Base-by-base conservation (phyloP, 2,888 invertebrate species). In the Aporophyla nigra region DNA sequence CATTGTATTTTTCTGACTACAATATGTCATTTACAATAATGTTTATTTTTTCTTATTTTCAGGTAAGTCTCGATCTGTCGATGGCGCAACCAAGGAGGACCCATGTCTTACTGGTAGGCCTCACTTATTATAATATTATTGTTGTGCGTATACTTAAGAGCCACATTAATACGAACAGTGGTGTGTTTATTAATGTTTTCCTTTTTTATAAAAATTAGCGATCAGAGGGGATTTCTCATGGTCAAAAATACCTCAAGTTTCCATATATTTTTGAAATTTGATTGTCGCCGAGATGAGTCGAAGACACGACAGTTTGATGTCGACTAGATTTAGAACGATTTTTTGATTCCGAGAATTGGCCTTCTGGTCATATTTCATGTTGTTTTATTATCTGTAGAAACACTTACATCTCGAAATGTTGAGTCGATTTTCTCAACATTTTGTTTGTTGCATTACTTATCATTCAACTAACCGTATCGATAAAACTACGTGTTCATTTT, bases 91-190 rank as follows among this genome's bases (percentile, higher is more conserved):
- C 93, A 95, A 91, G 94, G 95, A 95, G 95, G 94, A 95, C 96
- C 94, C 95, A 96, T 96, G 96, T 95, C 95, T 95, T 95, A 94
- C 95, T 96, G 96, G 96, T 96, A 95, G 91, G 96, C 91, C 79
- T 90, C 77, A 81, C 0, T 46, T 84, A 54, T 79, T 84, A 79
- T 75, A 69, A 67, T 40, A n/a, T 66, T 5, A 40, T 19, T 53
- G 10, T 63, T 76, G 14, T 58, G 24, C 43, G n/a, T 16, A 10
- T 43, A 53, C n/a, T 6, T 61, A 43, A 21, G 21, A 40, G n/a
- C 40, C 68, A 61, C 9, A 46, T 43, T 49, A 1, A 16, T 58
- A 51, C 27, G 1, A 51, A 51, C 0, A 40, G 14, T 63, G 9
- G 40, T 27, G 43, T 61, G 2, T 7, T 9, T 49, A 21, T 10